phyloP scores from a whole-genome alignment of 2,888 invertebrate species.

The Congeria kusceri region DNA sequence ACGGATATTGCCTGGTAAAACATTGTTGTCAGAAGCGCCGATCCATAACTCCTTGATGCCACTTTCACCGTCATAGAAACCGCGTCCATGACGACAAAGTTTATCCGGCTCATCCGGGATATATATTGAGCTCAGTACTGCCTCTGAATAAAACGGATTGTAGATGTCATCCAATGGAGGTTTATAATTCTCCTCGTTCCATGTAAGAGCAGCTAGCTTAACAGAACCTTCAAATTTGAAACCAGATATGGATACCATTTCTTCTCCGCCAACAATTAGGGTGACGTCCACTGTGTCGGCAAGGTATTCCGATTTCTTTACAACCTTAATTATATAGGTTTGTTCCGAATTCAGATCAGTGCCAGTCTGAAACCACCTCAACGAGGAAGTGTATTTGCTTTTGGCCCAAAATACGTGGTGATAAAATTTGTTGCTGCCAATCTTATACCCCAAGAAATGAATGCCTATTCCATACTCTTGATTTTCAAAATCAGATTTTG shows the following conservation, averaged over 20 bases:
- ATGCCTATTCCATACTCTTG: slow-evolving; percentile 53
- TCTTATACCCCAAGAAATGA: slow-evolving; percentile 56
- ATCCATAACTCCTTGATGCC: slow-evolving; percentile 68
- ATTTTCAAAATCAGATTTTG: slow-evolving; percentile 12
- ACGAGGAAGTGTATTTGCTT: slow-evolving; percentile 32
- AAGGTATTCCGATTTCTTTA: slow-evolving; percentile 26
- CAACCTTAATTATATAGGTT: slow-evolving; percentile 34
- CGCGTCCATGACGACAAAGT: slow-evolving; percentile 63
- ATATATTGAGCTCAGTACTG: slow-evolving; percentile 42
- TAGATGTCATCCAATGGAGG: slow-evolving; percentile 64
- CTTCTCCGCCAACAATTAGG: slow-evolving; percentile 41
- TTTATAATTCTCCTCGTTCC: slow-evolving; percentile 64
- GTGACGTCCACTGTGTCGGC: slow-evolving; percentile 35
- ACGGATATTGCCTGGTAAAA: slow-evolving; percentile 50
- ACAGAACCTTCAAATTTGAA: slow-evolving; percentile 36
- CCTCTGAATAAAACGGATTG: slow-evolving; percentile 61
- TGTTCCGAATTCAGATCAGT: slow-evolving; percentile 34
- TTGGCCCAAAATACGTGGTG: slow-evolving; percentile 55
- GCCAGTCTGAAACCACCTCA: slow-evolving; percentile 47
- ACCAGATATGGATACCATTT: slow-evolving; percentile 33
- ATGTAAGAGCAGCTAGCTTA: slow-evolving; percentile 43
- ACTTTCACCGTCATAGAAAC: slow-evolving; percentile 69
- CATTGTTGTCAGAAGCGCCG: slow-evolving; percentile 61
- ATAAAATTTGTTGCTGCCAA: slow-evolving; percentile 27
- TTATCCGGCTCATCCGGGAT: slow-evolving; percentile 53